Evolutionary conservation across 2,797 vertebrate species (phyloP).

Genomic region (Lithobates pipiens): DNA sequence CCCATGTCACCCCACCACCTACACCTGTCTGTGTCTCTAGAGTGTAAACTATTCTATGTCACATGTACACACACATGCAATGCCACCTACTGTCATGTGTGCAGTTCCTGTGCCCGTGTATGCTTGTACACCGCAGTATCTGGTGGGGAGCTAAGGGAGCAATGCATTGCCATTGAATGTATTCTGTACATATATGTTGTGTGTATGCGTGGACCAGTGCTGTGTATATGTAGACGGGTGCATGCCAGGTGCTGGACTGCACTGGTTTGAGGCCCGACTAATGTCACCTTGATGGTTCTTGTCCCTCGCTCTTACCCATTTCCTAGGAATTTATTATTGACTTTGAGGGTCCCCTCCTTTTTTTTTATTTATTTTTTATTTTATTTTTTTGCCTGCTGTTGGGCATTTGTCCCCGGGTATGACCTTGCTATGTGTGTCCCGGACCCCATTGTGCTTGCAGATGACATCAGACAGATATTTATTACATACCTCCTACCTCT

Average conservation of each 20-base stretch:
- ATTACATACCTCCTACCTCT: too few relatives aligned
- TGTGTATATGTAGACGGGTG: conserved; percentile 15
- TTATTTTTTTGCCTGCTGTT: background rate
- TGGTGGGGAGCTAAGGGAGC: background rate
- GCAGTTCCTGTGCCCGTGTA: conserved; percentile 2
- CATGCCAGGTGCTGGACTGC: background rate
- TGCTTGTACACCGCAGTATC: background rate
- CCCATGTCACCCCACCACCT: background rate
- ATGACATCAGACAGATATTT: too few relatives aligned
- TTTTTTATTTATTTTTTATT: too few relatives aligned
- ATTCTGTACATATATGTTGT: conserved; percentile 39
- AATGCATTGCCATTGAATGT: conserved; percentile 31
- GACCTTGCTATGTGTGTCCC: background rate
- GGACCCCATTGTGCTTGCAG: too few relatives aligned
- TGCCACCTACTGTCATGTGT: background rate
- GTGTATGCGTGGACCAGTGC: conserved; percentile 4
- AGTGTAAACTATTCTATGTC: background rate
- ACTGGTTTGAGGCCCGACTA: background rate
- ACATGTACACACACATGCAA: conserved; percentile 10
- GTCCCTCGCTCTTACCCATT: background rate
- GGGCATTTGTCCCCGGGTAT: background rate
- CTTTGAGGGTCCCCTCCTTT: too few relatives aligned
- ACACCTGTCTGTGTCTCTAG: background rate
- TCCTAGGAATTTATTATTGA: background rate
- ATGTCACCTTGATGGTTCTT: conserved; percentile 5